A percentile compares a stretch with the other conserved stretches of the same genome.
These are phyloP conservation scores for Rhabdomys pumilio DNA, from an alignment of 2,797 vertebrate species.

Conservation along the genomic window DNA sequence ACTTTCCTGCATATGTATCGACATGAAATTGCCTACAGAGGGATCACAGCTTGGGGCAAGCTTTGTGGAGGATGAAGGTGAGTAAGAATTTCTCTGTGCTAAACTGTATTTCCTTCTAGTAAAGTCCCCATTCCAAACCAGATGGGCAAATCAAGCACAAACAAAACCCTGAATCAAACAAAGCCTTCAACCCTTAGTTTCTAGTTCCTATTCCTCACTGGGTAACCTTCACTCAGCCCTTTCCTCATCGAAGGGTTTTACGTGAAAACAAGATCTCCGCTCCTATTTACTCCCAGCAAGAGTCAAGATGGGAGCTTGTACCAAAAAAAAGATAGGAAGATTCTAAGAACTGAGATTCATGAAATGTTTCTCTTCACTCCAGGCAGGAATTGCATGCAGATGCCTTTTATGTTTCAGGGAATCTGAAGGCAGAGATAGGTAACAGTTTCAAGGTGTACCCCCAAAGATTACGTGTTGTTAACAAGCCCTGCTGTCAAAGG, in stretches of 20 bases:
- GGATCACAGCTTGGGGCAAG: background rate
- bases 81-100: background rate
- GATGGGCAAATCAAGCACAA: background rate
- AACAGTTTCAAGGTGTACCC: background rate
- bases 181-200: background rate
- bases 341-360: fast-evolving
- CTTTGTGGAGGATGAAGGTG: background rate
- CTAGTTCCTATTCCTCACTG: fast-evolving
- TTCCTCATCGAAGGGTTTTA: no score
- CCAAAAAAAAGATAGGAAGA: fast-evolving
- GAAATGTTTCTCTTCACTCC: fast-evolving
- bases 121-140: background rate
- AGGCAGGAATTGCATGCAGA: background rate
- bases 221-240: fast-evolving
- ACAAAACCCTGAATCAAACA: background rate
- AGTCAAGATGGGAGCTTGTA: background rate
- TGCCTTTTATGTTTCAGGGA: background rate
- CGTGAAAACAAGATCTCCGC: background rate
- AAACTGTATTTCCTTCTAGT: background rate
- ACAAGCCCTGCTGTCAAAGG: no score
- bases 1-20: background rate
- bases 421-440: background rate
- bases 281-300: fast-evolving
- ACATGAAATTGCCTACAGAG: background rate
- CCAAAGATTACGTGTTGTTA: background rate